Evolutionary conservation across 2,888 invertebrate species (phyloP).

Genomic region (Trissonchulus latispiculum): DNA sequence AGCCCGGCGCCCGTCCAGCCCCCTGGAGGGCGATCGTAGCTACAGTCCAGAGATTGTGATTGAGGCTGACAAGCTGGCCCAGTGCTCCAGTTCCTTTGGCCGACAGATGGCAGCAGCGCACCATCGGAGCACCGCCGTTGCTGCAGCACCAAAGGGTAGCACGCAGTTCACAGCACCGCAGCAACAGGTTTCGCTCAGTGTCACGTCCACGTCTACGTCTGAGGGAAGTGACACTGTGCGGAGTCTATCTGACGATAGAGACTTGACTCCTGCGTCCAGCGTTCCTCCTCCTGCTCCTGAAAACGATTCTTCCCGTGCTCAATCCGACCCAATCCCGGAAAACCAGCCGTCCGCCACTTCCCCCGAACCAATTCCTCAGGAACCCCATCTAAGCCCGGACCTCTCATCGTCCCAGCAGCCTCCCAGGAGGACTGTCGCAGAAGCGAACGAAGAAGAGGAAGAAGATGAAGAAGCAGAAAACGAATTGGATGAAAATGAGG

Average conservation of each 20-base stretch:
- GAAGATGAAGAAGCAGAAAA: neutral
- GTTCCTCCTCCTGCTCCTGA: no score
- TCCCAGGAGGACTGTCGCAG: no score
- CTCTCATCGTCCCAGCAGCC: no score
- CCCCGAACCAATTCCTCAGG: neutral
- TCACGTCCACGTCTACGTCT: no score
- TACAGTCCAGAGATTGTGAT: constrained; percentile 2
- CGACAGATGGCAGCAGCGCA: neutral
- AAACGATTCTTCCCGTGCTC: neutral
- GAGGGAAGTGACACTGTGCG: no score
- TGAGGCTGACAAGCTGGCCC: neutral
- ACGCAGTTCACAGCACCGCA: no score
- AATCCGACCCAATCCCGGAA: neutral
- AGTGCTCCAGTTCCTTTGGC: no score
- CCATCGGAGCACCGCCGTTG: neutral
- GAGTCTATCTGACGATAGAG: no score
- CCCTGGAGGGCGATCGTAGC: neutral
- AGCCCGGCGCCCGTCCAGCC: no score
- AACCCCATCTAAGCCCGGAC: no score
- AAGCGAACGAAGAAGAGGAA: neutral
- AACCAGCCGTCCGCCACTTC: neutral
- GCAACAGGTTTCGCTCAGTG: no score
- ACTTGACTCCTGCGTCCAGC: no score
- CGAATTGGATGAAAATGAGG: neutral
- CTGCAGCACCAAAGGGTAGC: neutral